phyloP scores from a whole-genome alignment of 2,888 invertebrate genomes.

The Boloria selene region DNA sequence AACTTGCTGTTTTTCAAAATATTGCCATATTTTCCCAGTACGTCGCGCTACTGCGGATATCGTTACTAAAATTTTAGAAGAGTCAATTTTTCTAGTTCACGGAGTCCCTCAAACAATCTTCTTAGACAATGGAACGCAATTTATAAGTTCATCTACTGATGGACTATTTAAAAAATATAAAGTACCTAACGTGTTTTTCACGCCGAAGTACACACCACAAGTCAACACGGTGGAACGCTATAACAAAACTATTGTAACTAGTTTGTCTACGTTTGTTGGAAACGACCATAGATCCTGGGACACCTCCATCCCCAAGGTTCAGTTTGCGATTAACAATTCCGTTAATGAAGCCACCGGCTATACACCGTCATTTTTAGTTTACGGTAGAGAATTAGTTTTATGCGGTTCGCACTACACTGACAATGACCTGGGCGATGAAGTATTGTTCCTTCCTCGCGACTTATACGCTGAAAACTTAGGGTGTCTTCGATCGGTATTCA shows the following conservation, averaged over 20 bases:
- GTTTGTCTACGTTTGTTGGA: too few relatives aligned
- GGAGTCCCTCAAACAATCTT: constrained; percentile 45
- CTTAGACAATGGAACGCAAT: constrained; percentile 32
- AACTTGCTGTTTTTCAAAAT: constrained; percentile 40
- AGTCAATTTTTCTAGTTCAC: constrained; percentile 44
- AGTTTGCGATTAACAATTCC: too few relatives aligned
- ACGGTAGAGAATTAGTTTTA: too few relatives aligned
- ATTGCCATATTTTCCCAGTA: constrained; percentile 34
- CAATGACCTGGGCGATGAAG: too few relatives aligned
- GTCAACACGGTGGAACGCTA: too few relatives aligned
- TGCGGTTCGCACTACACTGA: too few relatives aligned
- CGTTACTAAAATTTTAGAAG: constrained; percentile 35
- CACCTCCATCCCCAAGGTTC: too few relatives aligned
- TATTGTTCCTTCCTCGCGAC: constrained; percentile 1
- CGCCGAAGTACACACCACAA: too few relatives aligned
- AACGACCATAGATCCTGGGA: too few relatives aligned
- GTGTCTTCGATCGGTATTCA: neutral
- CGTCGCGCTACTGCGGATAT: neutral
- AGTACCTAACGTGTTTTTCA: constrained; percentile 25
- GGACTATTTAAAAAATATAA: constrained; percentile 30
- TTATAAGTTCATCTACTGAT: constrained; percentile 26
- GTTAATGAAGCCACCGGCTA: too few relatives aligned
- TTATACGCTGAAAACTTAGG: neutral
- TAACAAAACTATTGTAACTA: too few relatives aligned
- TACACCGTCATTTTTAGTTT: too few relatives aligned